Percentiles rank a stretch among this genome's conserved stretches.
Evolutionary conservation across 1,140 invertebrate genomes (phyloP).

Genomic region (Drosophila kepulauana): DNA sequence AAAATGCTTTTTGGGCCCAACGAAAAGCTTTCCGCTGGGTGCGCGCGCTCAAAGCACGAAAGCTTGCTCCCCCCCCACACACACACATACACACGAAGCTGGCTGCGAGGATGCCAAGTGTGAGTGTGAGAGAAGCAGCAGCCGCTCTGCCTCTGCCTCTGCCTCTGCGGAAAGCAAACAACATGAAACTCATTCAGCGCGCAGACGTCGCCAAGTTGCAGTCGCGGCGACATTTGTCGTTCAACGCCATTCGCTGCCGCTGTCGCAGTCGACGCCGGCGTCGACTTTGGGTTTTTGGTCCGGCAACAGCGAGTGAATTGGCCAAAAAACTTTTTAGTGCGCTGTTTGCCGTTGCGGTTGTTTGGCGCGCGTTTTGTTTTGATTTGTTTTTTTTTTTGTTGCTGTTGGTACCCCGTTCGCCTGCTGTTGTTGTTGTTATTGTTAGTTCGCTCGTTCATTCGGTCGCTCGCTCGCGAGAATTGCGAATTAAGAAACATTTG

Average conservation of each 20-base stretch:
- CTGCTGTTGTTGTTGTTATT: no score
- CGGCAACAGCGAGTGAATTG: slow-evolving; percentile 41
- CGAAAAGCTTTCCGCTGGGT: background rate
- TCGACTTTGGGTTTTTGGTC: slow-evolving; percentile 36
- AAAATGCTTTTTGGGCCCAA: slow-evolving; percentile 40
- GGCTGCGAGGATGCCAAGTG: slow-evolving; percentile 35
- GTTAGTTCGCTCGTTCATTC: background rate
- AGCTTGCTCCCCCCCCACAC: background rate
- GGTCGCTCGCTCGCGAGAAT: background rate
- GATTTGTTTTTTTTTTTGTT: slow-evolving; percentile 29
- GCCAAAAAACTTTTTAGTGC: slow-evolving; percentile 70
- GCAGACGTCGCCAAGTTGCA: slow-evolving; percentile 27
- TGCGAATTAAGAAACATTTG: slow-evolving; percentile 8
- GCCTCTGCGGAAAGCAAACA: slow-evolving; percentile 6
- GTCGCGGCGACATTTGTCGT: background rate
- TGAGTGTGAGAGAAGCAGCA: background rate
- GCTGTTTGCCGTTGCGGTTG: slow-evolving; percentile 71
- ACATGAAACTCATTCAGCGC: slow-evolving; percentile 9
- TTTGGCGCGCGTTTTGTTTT: slow-evolving; percentile 52
- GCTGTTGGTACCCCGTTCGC: no score
- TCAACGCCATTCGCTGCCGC: background rate
- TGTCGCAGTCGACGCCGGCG: slow-evolving; percentile 30
- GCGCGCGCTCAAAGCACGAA: slow-evolving; percentile 17
- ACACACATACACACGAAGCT: no score
- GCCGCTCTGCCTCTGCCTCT: background rate